These are phyloP conservation scores for Phrixothrix hirtus DNA, from an alignment of 2,888 invertebrate genomes.

Conservation along the genomic window DNA sequence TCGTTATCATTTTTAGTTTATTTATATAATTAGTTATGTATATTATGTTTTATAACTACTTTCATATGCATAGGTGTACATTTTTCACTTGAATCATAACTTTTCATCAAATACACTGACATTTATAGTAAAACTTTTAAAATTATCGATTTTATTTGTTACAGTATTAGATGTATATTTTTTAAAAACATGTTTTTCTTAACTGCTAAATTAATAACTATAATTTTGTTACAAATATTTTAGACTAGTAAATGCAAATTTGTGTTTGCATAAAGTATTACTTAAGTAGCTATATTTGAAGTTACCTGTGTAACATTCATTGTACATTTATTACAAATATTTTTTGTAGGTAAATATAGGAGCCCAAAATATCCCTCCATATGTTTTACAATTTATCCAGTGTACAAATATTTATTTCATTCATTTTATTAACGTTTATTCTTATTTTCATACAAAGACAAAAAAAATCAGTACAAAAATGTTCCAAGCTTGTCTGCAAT, in stretches of 20 bases:
- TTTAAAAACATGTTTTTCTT: slow-evolving; percentile 20
- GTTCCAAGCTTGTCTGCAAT: slow-evolving; percentile 21
- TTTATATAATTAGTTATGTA: slow-evolving; percentile 45
- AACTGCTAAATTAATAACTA: slow-evolving; percentile 13
- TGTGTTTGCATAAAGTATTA: slow-evolving; percentile 45
- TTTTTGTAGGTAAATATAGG: slow-evolving; percentile 40
- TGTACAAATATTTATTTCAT: neutral
- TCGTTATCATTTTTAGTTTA: slow-evolving; percentile 48
- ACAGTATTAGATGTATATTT: slow-evolving; percentile 30
- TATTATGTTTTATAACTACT: slow-evolving; percentile 39
- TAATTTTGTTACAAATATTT: slow-evolving; percentile 32
- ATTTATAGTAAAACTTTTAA: slow-evolving; percentile 13
- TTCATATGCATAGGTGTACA: slow-evolving; percentile 26
- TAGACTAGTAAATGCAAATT: slow-evolving; percentile 40
- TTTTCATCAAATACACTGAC: slow-evolving; percentile 8
- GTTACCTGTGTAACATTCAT: slow-evolving; percentile 41
- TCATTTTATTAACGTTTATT: neutral
- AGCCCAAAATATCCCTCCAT: slow-evolving; percentile 43
- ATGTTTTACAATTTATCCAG: slow-evolving; percentile 32
- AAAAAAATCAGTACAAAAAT: slow-evolving; percentile 14
- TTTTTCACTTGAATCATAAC: slow-evolving; percentile 18
- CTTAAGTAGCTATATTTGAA: slow-evolving; percentile 47
- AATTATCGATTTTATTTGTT: slow-evolving; percentile 17
- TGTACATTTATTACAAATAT: slow-evolving; percentile 40
- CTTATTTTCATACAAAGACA: slow-evolving; percentile 4